Evolutionary conservation across 2,113 vertebrate genomes (phyloP).

Genomic region (Gymnogyps californianus): DNA sequence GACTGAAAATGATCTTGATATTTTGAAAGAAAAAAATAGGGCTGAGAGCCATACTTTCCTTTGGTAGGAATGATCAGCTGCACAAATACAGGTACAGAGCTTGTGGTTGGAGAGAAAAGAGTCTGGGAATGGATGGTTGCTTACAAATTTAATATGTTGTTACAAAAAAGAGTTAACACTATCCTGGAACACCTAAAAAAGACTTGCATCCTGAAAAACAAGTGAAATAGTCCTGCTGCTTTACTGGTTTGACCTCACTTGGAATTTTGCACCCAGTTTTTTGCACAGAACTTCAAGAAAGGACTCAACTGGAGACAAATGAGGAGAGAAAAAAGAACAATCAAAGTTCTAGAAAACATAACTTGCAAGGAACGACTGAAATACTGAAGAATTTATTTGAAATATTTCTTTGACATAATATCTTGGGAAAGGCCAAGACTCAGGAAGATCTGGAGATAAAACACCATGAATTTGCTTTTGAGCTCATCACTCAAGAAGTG

Average conservation of each 20-base stretch:
- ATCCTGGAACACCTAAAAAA: not conserved
- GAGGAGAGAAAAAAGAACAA: not conserved
- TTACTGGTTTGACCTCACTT: not conserved
- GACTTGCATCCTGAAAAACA: not conserved
- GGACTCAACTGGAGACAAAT: not conserved
- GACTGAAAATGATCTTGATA: not conserved
- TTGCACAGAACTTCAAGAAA: not conserved
- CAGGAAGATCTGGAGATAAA: not conserved
- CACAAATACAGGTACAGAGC: rapidly evolving
- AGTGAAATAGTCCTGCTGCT: not conserved
- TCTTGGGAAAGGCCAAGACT: not conserved
- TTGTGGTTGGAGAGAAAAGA: not conserved
- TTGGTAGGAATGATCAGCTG: not conserved
- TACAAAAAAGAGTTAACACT: not conserved
- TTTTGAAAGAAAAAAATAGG: not conserved
- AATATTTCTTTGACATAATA: not conserved
- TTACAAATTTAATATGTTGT: not conserved
- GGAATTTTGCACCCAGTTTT: not conserved
- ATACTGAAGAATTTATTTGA: not conserved
- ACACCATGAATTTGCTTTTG: not conserved
- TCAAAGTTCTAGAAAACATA: not conserved
- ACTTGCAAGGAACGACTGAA: not conserved
- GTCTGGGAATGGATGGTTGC: not conserved
- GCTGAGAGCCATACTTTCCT: not conserved
- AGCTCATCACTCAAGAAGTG: not conserved